Evolutionary conservation across 2,888 invertebrate species (phyloP).

Genomic region (Venusia cambrica): DNA sequence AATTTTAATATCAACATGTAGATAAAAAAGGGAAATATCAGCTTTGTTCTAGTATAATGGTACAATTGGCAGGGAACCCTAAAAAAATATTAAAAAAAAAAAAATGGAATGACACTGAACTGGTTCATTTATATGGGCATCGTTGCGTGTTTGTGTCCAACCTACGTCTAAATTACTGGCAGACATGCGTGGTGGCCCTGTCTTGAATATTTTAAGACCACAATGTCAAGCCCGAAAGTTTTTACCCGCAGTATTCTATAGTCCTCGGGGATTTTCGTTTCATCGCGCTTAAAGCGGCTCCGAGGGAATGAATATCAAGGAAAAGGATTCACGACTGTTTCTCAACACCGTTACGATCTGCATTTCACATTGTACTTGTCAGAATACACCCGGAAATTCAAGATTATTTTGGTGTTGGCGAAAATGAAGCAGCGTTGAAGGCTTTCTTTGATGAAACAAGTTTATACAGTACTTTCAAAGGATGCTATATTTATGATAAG

Average conservation of each 20-base stretch:
- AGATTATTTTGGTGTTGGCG: conserved; percentile 10
- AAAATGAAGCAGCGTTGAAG: conserved; percentile 4
- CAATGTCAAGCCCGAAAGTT: conserved; percentile 43
- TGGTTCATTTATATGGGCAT: conserved; percentile 44
- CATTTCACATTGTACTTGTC: conserved; percentile 32
- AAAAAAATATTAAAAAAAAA: conserved; percentile 11
- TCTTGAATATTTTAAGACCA: conserved; percentile 66
- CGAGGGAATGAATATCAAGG: conserved; percentile 38
- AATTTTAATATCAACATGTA: too few species aligned
- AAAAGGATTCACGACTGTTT: conserved; percentile 35
- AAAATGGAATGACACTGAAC: conserved; percentile 17
- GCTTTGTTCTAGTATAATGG: too few species aligned
- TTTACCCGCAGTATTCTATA: conserved; percentile 37
- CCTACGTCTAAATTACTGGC: conserved; percentile 60
- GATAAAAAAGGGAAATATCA: too few species aligned
- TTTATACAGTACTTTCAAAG: too few species aligned
- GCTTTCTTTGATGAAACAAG: not conserved
- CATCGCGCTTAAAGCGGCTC: conserved; percentile 48
- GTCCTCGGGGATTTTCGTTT: conserved; percentile 46
- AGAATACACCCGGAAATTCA: conserved; percentile 20
- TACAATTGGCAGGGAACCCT: too few species aligned
- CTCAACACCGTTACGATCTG: conserved; percentile 35
- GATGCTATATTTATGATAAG: too few species aligned
- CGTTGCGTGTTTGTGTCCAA: conserved; percentile 62
- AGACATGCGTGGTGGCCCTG: conserved; percentile 59